Evolutionary conservation across 2,797 vertebrate genomes (phyloP).

Genomic region (Saguinus oedipus): DNA sequence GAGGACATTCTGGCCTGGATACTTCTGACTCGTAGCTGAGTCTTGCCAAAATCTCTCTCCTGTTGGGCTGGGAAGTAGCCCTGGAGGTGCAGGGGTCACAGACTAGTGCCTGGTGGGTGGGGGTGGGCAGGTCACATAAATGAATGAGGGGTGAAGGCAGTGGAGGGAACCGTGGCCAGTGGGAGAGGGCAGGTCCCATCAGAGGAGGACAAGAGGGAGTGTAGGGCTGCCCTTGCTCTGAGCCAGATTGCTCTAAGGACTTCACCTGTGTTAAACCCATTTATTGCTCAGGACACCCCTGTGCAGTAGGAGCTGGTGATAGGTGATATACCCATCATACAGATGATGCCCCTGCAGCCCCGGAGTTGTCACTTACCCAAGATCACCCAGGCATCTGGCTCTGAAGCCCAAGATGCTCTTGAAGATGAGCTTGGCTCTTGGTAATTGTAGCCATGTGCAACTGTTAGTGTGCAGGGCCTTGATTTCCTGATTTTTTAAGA

Average conservation of each 20-base stretch:
- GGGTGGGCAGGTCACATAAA: not conserved
- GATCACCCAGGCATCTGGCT: not conserved
- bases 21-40: not conserved
- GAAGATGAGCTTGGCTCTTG: not conserved
- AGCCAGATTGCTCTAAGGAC: not conserved
- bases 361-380: not conserved
- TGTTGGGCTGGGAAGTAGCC: not conserved
- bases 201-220: not conserved
- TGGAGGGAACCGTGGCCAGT: not conserved
- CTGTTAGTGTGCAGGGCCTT: not conserved
- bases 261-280: not conserved
- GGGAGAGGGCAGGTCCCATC: not conserved
- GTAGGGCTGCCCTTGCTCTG: rapidly evolving
- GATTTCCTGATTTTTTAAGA: not conserved
- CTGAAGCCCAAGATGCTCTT: not conserved
- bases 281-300: not conserved
- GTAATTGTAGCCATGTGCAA: not conserved
- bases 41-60: not conserved
- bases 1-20: not conserved
- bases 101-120: not conserved
- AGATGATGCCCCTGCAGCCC: not conserved
- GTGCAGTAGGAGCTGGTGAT: not conserved
- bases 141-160: not conserved
- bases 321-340: not conserved
- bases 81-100: not conserved